These are phyloP conservation scores for Malurus alboscapulatus DNA, from an alignment of 2,113 vertebrate genomes.

Conservation along the genomic window DNA sequence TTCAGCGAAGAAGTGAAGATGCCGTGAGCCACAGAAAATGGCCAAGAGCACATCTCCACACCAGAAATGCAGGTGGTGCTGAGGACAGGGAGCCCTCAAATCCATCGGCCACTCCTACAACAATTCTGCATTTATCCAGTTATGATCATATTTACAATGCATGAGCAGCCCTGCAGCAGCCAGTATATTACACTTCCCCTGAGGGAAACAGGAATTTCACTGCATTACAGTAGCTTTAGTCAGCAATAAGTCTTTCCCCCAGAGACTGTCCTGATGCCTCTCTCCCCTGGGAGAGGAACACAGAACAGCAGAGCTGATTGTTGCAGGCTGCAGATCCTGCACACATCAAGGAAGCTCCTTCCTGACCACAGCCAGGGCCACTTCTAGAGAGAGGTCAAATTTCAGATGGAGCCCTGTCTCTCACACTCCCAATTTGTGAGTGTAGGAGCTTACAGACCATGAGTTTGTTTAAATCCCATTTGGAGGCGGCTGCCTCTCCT, in stretches of 20 bases:
- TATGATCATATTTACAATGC: rapidly evolving
- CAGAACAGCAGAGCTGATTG: background rate
- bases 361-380: background rate
- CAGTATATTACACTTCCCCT: background rate
- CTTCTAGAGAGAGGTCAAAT: background rate
- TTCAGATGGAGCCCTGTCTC: background rate
- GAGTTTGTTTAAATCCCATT: background rate
- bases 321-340: background rate
- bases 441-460: background rate
- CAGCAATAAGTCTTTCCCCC: rapidly evolving
- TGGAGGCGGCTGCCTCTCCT: background rate
- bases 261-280: background rate
- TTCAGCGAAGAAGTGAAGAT: background rate
- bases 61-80: background rate
- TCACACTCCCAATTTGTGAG: background rate
- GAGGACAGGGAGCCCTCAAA: rapidly evolving
- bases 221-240: rapidly evolving
- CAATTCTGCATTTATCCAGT: background rate
- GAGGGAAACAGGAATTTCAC: background rate
- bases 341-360: background rate
- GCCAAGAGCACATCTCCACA: background rate
- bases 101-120: background rate
- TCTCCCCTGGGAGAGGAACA: background rate
- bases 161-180: background rate
- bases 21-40: background rate